Percentiles rank a stretch among this genome's conserved stretches.
Conservation (phyloP, 37 sponge, comb jelly and placozoan genomes). For the Bolinopsis microptera region DNA sequence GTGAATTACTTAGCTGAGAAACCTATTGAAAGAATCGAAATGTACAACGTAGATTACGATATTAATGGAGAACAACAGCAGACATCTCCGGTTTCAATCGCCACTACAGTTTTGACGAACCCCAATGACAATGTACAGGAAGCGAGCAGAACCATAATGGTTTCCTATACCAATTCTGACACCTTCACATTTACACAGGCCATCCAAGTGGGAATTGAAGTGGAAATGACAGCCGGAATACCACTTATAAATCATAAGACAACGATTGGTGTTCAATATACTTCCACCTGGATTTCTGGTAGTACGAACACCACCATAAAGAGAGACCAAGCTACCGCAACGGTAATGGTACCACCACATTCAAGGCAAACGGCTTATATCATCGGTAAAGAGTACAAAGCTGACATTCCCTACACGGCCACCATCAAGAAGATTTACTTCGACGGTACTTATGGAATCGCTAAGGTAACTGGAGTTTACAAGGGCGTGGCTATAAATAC, state of each 20-base stretch:
- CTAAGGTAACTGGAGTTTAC: not conserved
- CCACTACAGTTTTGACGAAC: not conserved
- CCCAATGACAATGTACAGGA: not conserved
- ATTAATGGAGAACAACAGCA: not conserved
- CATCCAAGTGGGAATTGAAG: not conserved
- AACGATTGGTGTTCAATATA: not conserved
- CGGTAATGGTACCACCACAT: not conserved
- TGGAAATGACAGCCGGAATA: not conserved
- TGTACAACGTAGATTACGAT: not conserved
- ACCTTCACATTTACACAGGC: not conserved
- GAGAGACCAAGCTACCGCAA: not conserved
- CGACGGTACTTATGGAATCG: not conserved
- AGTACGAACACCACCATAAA: not conserved
- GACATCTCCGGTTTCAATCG: not conserved
- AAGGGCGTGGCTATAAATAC: not conserved
- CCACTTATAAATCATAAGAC: not conserved
- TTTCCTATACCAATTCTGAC: not conserved
- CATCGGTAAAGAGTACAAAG: not conserved
- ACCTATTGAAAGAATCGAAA: not conserved
- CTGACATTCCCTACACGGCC: not conserved
- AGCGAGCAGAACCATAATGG: not conserved
- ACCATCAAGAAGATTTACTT: not conserved
- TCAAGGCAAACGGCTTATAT: not conserved
- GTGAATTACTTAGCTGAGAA: not conserved
- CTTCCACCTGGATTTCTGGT: not conserved